Conservation (phyloP, 2,113 vertebrate genomes). For the Nannobrachium achirus region DNA sequence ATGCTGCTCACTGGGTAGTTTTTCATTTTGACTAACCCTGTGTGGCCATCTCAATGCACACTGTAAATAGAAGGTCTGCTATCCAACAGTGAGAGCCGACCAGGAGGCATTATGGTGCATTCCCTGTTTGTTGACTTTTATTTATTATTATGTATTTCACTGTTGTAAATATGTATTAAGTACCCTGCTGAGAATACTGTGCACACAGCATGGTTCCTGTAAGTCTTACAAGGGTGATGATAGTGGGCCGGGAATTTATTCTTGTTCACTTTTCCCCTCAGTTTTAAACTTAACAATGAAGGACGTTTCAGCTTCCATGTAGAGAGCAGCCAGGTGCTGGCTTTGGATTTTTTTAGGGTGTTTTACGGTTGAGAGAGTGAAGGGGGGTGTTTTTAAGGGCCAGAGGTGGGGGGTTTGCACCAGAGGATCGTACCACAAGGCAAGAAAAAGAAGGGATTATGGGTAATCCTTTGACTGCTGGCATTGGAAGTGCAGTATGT, state of each 20-base stretch:
- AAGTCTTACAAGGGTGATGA: constrained; percentile 3
- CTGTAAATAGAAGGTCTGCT: constrained; percentile 48
- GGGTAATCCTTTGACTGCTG: constrained; percentile 57
- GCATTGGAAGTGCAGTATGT: constrained; percentile 35
- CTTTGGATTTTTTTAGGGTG: constrained; percentile 43
- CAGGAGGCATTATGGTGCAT: constrained; percentile 37
- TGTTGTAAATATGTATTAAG: constrained; percentile 55
- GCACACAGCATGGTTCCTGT: neutral
- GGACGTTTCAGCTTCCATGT: constrained; percentile 17
- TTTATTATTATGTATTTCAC: constrained; percentile 58
- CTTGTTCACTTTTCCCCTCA: constrained; percentile 28
- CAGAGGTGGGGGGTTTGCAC: constrained; percentile 31
- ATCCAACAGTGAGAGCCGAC: constrained; percentile 12
- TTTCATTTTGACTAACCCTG: constrained; percentile 72
- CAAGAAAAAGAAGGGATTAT: constrained; percentile 62
- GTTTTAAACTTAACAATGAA: constrained; percentile 10
- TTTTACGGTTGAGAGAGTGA: constrained; percentile 46
- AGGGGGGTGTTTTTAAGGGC: constrained; percentile 1
- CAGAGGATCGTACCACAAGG: constrained; percentile 50
- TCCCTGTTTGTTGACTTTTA: constrained; percentile 34
- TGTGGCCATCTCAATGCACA: constrained; percentile 47
- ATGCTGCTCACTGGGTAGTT: constrained; percentile 58
- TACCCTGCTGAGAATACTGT: neutral
- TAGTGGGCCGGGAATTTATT: constrained; percentile 17
- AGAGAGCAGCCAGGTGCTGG: constrained; percentile 17